Percentiles rank a stretch among this genome's conserved stretches.
Conservation (phyloP, 2,888 invertebrate genomes). For the Caenorhabditis doughertyi region DNA sequence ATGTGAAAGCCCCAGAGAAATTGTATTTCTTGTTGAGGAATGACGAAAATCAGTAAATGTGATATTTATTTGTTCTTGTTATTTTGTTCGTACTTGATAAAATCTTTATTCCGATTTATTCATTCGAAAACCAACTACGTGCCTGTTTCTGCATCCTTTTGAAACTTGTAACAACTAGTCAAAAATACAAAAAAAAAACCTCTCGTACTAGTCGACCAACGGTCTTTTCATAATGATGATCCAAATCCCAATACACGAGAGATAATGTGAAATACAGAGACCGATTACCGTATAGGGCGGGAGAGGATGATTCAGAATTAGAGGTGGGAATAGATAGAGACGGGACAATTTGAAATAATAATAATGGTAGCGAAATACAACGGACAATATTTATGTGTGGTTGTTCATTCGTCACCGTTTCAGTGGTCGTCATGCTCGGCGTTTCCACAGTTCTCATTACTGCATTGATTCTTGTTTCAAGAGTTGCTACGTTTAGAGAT, state of each 20-base stretch:
- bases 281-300: constrained; percentile 51
- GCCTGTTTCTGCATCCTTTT: not conserved
- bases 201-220: constrained; percentile 29
- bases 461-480: constrained; percentile 49
- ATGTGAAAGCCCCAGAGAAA: constrained; percentile 47
- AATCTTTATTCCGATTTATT: not conserved
- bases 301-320: constrained; percentile 19
- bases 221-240: constrained; percentile 34
- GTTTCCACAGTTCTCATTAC: constrained; percentile 61
- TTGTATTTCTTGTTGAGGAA: constrained; percentile 23
- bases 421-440: constrained; percentile 61
- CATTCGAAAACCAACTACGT: not conserved
- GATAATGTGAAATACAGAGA: constrained; percentile 29
- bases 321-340: not conserved
- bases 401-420: constrained; percentile 58
- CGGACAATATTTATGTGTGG: constrained; percentile 55
- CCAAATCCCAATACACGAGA: not conserved
- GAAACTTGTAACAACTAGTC: constrained; percentile 25
- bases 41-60: not conserved
- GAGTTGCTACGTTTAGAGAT: constrained; percentile 65
- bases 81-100: not conserved
- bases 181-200: constrained; percentile 21
- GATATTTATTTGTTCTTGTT: constrained; percentile 3
- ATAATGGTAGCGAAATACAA: constrained; percentile 40
- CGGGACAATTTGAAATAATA: constrained; percentile 24